phyloP scores from a whole-genome alignment of 2,888 invertebrate species.

The Peribatodes rhomboidaria region DNA sequence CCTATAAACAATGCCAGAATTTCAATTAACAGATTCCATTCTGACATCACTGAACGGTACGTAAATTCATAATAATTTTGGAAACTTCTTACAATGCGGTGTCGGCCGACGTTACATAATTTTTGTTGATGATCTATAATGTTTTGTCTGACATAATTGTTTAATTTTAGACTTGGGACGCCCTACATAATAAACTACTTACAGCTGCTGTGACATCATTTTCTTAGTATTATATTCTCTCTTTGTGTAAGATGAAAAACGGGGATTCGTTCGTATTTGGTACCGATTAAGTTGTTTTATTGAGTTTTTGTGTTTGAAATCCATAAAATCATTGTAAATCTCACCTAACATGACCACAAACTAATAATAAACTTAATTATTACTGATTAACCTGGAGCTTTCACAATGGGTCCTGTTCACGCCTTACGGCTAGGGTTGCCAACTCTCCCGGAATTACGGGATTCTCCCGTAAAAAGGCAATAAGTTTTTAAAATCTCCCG shows the following conservation, averaged over 20 bases:
- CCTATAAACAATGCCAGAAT: slow-evolving; percentile 70
- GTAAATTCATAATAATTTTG: slow-evolving; percentile 18
- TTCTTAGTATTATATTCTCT: slow-evolving; percentile 43
- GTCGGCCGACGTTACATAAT: slow-evolving; percentile 78
- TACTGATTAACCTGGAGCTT: background rate
- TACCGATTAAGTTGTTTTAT: slow-evolving; percentile 54
- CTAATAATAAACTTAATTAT: background rate
- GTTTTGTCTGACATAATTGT: slow-evolving; percentile 73
- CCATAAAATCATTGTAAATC: background rate
- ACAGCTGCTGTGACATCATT: slow-evolving; percentile 59
- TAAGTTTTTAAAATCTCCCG: too few species aligned
- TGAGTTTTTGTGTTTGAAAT: slow-evolving; percentile 19
- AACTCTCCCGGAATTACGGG: too few species aligned
- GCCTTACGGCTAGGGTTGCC: too few species aligned
- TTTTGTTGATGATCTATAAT: slow-evolving; percentile 68
- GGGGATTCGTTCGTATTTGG: slow-evolving; percentile 63
- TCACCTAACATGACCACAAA: background rate
- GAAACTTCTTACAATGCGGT: slow-evolving; percentile 30
- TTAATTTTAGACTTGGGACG: slow-evolving; percentile 79
- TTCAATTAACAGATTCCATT: slow-evolving; percentile 72
- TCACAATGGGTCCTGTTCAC: background rate
- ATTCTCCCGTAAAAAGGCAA: too few species aligned
- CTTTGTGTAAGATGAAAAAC: slow-evolving; percentile 55
- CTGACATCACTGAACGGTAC: slow-evolving; percentile 75
- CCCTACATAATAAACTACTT: slow-evolving; percentile 66